phyloP scores from a whole-genome alignment of 2,888 invertebrate genomes.

The Oxystoma pomonae region DNA sequence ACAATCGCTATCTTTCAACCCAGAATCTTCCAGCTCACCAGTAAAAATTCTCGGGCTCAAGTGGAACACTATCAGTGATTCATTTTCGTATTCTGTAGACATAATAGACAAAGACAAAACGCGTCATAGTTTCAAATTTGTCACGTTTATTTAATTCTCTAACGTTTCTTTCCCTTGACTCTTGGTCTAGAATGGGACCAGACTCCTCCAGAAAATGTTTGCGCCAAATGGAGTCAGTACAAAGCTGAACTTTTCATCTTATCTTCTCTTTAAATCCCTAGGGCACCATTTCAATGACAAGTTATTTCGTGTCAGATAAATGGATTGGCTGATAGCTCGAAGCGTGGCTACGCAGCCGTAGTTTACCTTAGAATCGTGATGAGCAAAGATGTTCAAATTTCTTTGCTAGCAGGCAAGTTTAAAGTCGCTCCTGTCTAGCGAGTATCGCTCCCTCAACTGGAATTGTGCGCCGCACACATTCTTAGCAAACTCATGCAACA shows the following conservation, averaged over 20 bases:
- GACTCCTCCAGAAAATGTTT: background rate
- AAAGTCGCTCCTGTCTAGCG: background rate
- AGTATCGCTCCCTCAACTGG: background rate
- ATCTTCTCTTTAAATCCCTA: background rate
- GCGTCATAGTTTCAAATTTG: background rate
- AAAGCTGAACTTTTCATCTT: background rate
- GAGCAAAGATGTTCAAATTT: background rate
- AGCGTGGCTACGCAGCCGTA: background rate
- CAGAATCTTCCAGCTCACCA: background rate
- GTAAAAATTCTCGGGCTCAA: background rate
- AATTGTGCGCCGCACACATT: background rate
- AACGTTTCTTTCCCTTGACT: background rate
- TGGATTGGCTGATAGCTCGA: background rate
- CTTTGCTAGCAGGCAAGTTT: background rate
- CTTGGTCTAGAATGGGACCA: background rate
- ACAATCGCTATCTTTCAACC: background rate
- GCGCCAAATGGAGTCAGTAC: background rate
- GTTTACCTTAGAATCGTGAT: background rate
- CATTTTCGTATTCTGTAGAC: background rate
- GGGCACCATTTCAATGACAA: background rate
- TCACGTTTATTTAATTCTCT: background rate
- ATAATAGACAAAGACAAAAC: background rate
- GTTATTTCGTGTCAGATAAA: background rate
- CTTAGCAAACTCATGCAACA: background rate
- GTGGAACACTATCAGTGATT: background rate